phyloP scores from a whole-genome alignment of 2,797 vertebrate genomes.

The Euphonia xanthogaster region DNA sequence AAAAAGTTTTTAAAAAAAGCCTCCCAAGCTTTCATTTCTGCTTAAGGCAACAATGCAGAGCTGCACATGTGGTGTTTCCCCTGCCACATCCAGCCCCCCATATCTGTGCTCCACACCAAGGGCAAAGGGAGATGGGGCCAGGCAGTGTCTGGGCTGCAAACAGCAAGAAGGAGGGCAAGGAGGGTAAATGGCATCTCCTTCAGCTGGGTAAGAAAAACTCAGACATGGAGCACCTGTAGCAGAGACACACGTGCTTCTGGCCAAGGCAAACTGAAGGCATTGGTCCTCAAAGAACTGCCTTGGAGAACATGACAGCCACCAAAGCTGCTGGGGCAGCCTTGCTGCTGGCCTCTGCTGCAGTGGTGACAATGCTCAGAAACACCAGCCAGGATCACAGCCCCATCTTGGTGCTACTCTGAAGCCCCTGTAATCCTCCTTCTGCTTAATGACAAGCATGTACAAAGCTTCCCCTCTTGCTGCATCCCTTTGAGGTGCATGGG shows the following conservation, averaged over 20 bases:
- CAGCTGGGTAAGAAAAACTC: neutral
- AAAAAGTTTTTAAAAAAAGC: neutral
- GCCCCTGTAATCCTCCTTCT: neutral
- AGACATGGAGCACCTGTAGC: neutral
- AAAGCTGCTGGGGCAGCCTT: neutral
- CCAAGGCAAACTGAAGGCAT: neutral
- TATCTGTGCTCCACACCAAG: neutral
- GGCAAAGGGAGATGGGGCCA: neutral
- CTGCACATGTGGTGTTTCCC: neutral
- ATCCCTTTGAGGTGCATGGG: neutral
- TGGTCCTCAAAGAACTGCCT: neutral
- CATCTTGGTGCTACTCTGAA: neutral
- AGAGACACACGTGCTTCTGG: neutral
- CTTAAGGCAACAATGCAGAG: conserved; percentile 1
- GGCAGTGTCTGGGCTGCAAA: neutral
- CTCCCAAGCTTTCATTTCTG: conserved; percentile 12
- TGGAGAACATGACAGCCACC: neutral
- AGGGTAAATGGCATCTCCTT: neutral
- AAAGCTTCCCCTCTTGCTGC: neutral
- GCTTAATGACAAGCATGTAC: neutral
- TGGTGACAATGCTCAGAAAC: neutral
- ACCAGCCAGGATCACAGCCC: neutral
- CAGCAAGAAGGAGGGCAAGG: neutral
- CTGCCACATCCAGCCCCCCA: neutral
- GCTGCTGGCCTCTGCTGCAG: neutral